Conservation (phyloP, 2,113 vertebrate genomes). For the Cheilinus undulatus region DNA sequence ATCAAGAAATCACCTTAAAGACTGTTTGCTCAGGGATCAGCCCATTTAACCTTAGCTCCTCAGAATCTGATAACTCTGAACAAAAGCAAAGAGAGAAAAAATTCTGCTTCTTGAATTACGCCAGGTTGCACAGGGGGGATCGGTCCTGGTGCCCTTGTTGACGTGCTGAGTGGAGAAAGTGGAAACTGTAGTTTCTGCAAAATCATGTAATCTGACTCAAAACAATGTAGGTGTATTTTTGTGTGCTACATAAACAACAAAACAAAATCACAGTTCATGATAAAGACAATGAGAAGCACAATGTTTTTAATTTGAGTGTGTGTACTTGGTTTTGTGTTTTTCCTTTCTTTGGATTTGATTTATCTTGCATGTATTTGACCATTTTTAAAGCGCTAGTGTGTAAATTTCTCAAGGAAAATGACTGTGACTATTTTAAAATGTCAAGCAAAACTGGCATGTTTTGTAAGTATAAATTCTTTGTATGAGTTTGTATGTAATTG, state of each 20-base stretch:
- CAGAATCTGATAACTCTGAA: conserved; percentile 50
- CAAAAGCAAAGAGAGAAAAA: conserved; percentile 7
- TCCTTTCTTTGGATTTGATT: no score
- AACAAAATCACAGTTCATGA: neutral
- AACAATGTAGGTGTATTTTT: neutral
- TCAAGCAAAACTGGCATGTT: no score
- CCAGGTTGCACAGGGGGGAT: conserved; percentile 16
- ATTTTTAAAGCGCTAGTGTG: no score
- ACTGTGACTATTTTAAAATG: no score
- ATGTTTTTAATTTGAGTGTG: no score
- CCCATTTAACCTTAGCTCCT: conserved; percentile 47
- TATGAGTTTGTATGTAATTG: no score
- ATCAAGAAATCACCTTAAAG: conserved; percentile 65
- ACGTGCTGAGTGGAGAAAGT: conserved; percentile 57
- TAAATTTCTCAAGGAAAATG: no score
- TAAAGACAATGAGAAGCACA: neutral
- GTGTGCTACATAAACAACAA: neutral
- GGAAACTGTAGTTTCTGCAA: conserved; percentile 38
- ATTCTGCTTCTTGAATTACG: conserved; percentile 53
- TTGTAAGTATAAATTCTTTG: no score
- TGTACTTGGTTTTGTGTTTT: no score
- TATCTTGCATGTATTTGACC: no score
- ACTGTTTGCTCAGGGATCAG: conserved; percentile 44
- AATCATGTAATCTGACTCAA: conserved; percentile 47
- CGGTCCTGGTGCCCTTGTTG: conserved; percentile 23